These are phyloP conservation scores for Helarctos malayanus DNA, from an alignment of 2,797 vertebrate species.

Conservation along the genomic window DNA sequence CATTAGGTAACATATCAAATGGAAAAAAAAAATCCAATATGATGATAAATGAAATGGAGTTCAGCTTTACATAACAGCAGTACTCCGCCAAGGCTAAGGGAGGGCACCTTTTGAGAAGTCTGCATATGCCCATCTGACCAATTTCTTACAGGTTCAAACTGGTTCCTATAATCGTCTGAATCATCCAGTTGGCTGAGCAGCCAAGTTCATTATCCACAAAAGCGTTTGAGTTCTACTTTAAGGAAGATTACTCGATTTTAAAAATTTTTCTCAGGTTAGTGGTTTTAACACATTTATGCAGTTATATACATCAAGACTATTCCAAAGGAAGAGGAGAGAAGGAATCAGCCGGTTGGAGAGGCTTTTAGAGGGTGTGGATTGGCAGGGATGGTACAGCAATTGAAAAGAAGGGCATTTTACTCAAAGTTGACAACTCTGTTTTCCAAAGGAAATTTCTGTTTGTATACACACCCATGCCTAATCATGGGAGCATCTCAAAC, in stretches of 20 bases:
- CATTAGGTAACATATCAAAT: background rate
- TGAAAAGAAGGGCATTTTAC: background rate
- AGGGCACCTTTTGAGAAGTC: slow-evolving; percentile 50
- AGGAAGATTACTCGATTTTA: slow-evolving; percentile 75
- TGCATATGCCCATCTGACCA: slow-evolving; percentile 72
- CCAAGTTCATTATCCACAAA: slow-evolving; percentile 84
- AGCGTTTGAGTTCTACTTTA: slow-evolving; percentile 78
- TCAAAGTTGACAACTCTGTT: slow-evolving; percentile 23
- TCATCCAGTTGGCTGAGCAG: slow-evolving; percentile 83
- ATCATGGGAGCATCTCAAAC: background rate
- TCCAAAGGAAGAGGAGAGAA: slow-evolving; percentile 42
- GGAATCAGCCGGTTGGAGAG: background rate
- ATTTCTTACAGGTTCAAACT: slow-evolving; percentile 77
- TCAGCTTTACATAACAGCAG: background rate
- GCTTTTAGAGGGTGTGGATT: slow-evolving; percentile 13
- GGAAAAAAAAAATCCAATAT: background rate
- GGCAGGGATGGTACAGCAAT: background rate
- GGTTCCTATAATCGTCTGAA: slow-evolving; percentile 77
- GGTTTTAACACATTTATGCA: slow-evolving; percentile 75
- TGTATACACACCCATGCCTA: background rate
- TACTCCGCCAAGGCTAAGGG: slow-evolving; percentile 52
- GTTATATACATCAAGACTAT: slow-evolving; percentile 28
- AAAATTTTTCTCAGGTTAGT: slow-evolving; percentile 69
- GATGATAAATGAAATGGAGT: background rate
- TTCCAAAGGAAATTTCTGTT: slow-evolving; percentile 19